phyloP scores from a whole-genome alignment of 2,888 invertebrate species.

The Yponomeuta cagnagella region DNA sequence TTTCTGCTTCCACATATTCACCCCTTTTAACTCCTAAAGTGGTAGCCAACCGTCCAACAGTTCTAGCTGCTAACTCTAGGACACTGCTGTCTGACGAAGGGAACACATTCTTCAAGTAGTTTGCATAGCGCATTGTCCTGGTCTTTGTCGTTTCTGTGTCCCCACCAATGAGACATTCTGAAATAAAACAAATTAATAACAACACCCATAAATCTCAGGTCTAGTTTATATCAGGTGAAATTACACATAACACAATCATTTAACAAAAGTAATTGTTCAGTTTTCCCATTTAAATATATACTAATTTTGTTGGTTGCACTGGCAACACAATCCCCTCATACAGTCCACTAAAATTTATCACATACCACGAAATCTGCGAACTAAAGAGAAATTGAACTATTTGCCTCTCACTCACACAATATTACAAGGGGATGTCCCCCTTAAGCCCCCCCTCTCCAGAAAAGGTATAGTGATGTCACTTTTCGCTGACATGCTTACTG shows the following conservation, averaged over 20 bases:
- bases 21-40: slow-evolving; percentile 93
- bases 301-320: too few relatives aligned
- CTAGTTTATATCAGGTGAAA: too few relatives aligned
- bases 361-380: too few relatives aligned
- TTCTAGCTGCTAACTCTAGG: slow-evolving; percentile 96
- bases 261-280: too few relatives aligned
- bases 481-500: too few relatives aligned
- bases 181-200: slow-evolving; percentile 32
- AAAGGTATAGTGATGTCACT: too few relatives aligned
- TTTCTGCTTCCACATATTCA: slow-evolving; percentile 96
- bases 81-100: slow-evolving; percentile 92
- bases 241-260: too few relatives aligned
- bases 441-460: too few relatives aligned
- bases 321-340: too few relatives aligned
- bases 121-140: slow-evolving; percentile 91
- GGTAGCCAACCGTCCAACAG: slow-evolving; percentile 92
- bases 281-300: too few relatives aligned
- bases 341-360: too few relatives aligned
- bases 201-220: not conserved
- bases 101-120: slow-evolving; percentile 91
- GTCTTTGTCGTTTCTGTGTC: slow-evolving; percentile 94
- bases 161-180: slow-evolving; percentile 93
- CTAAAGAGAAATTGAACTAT: too few relatives aligned
- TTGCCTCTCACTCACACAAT: not conserved
- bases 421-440: not conserved